These are phyloP conservation scores for Aphelocoma californica DNA, from an alignment of 2,797 vertebrate species.

Conservation along the genomic window DNA sequence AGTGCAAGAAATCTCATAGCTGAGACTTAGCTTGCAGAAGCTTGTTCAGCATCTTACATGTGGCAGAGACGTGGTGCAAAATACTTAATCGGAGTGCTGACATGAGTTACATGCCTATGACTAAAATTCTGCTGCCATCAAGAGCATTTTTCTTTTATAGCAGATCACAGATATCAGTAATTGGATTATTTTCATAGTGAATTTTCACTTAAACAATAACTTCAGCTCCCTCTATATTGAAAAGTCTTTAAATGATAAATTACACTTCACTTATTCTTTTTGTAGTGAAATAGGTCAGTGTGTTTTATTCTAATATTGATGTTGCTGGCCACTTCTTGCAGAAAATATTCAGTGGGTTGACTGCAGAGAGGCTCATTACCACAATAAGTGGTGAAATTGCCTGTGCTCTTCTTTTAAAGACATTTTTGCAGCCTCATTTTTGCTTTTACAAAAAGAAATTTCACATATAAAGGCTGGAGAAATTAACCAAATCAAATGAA, in stretches of 20 bases:
- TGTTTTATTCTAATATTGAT: neutral
- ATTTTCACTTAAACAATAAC: slow-evolving; percentile 53
- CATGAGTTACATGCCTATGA: slow-evolving; percentile 35
- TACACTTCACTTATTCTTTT: slow-evolving; percentile 3
- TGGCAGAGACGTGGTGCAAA: slow-evolving; percentile 27
- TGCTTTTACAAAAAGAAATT: slow-evolving; percentile 13
- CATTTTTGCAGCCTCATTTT: neutral
- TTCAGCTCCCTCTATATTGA: neutral
- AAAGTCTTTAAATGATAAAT: neutral
- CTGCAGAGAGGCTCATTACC: neutral
- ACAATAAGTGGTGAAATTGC: neutral
- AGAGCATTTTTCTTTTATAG: slow-evolving; percentile 77
- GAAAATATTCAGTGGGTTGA: neutral
- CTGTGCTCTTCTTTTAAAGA: neutral
- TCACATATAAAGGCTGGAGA: neutral
- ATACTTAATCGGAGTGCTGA: slow-evolving; percentile 39
- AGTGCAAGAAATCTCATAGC: neutral
- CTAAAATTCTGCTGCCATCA: slow-evolving; percentile 82
- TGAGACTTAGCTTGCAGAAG: slow-evolving; percentile 18
- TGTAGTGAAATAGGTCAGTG: neutral
- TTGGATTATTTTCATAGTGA: slow-evolving; percentile 40
- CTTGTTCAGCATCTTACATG: slow-evolving; percentile 21
- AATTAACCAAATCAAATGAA: neutral
- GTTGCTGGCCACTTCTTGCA: neutral
- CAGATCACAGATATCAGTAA: slow-evolving; percentile 63